Conservation (phyloP, 1,140 invertebrate species). For the Drosophila nigrodunni region DNA sequence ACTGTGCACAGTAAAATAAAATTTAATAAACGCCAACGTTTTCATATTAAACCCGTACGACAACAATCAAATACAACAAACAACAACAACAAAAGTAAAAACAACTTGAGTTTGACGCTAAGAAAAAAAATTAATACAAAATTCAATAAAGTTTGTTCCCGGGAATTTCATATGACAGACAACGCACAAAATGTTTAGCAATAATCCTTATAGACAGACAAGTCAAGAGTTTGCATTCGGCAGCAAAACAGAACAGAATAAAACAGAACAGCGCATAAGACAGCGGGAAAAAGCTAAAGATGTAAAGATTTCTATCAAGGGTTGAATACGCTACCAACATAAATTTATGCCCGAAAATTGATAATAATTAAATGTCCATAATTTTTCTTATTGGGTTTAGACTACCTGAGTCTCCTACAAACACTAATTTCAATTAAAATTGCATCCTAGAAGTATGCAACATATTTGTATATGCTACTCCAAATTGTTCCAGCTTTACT, state of each 20-base stretch:
- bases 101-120: constrained; percentile 66
- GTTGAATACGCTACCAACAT: background rate
- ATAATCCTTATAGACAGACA: constrained; percentile 46
- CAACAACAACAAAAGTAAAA: constrained; percentile 35
- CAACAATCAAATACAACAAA: constrained; percentile 49
- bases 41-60: constrained; percentile 70
- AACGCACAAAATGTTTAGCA: constrained; percentile 26
- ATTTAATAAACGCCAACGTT: constrained; percentile 77
- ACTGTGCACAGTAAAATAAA: constrained; percentile 65
- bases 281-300: background rate
- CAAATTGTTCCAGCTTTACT: background rate
- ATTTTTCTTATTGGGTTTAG: too few species aligned
- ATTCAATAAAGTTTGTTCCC: constrained; percentile 75
- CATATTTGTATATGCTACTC: too few species aligned
- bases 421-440: too few species aligned
- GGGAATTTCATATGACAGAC: constrained; percentile 71
- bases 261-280: background rate
- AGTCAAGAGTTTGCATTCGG: constrained; percentile 41
- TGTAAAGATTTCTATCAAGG: background rate
- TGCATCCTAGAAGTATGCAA: too few species aligned
- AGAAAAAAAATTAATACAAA: constrained; percentile 70
- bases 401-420: too few species aligned
- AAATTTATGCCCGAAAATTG: too few species aligned
- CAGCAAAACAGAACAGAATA: constrained; percentile 16
- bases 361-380: too few species aligned